phyloP scores from a whole-genome alignment of 2,797 vertebrate species.

The Botia kubotai region DNA sequence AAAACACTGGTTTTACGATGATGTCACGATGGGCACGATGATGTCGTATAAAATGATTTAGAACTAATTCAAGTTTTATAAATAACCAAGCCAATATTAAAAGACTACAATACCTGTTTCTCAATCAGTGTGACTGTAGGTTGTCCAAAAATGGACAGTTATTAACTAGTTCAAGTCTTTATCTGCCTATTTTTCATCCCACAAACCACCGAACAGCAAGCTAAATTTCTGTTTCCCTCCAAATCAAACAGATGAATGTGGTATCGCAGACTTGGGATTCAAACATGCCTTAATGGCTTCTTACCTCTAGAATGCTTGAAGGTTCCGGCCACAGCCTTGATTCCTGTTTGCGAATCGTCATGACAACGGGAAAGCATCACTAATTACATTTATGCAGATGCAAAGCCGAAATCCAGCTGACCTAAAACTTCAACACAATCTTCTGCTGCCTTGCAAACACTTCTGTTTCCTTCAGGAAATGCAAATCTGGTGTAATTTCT shows the following conservation, averaged over 20 bases:
- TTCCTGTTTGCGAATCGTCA: conserved; percentile 3
- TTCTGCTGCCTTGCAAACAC: neutral
- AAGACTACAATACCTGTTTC: neutral
- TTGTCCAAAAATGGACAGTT: too few relatives aligned
- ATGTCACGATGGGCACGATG: too few relatives aligned
- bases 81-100: neutral
- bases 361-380: conserved; percentile 4
- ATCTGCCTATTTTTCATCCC: neutral
- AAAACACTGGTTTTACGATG: too few relatives aligned
- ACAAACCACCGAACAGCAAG: neutral
- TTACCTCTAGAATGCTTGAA: neutral
- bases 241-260: neutral
- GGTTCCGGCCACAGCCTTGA: neutral
- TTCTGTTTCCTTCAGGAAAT: neutral
- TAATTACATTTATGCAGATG: too few relatives aligned
- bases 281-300: neutral
- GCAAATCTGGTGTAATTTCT: neutral
- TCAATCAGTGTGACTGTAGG: neutral
- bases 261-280: neutral
- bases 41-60: neutral
- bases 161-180: neutral
- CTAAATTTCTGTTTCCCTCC: neutral
- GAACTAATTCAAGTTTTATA: neutral
- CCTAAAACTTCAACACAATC: neutral
- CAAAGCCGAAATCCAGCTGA: too few relatives aligned